Evolutionary conservation across 2,113 vertebrate species (phyloP).

Genomic region (Ictalurus furcatus): DNA sequence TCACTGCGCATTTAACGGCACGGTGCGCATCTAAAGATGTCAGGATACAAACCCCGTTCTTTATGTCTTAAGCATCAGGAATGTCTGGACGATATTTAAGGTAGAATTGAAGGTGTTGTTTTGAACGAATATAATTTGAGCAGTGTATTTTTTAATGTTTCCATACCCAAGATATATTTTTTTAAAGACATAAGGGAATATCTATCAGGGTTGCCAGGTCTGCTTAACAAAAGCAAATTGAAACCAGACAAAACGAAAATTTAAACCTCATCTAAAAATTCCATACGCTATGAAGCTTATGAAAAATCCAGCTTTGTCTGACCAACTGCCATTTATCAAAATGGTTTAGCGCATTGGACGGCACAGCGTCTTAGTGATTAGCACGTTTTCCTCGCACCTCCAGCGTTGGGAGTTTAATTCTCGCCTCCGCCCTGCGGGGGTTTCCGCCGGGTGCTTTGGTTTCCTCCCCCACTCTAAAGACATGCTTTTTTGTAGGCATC

Average conservation of each 20-base stretch:
- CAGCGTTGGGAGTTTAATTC: no score
- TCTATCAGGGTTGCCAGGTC: background rate
- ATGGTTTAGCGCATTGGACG: background rate
- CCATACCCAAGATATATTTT: background rate
- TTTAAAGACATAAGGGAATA: background rate
- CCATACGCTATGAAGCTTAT: background rate
- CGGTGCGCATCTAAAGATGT: constrained; percentile 42
- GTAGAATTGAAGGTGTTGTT: background rate
- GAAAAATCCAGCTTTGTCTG: background rate
- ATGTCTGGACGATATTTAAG: background rate
- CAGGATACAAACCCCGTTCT: constrained; percentile 28
- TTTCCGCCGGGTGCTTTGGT: no score
- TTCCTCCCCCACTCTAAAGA: no score
- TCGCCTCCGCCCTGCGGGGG: no score
- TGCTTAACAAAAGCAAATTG: background rate
- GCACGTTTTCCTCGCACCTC: no score
- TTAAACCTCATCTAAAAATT: background rate
- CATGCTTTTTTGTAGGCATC: no score
- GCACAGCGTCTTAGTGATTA: no score
- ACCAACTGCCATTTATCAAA: background rate
- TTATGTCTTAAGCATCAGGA: background rate
- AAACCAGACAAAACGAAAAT: background rate
- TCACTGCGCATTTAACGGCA: constrained; percentile 64
- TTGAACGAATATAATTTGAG: background rate
- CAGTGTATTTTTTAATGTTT: background rate